Evolutionary conservation across 2,888 invertebrate genomes (phyloP), one percentile per base, ranked within the genome.

Genomic region (Drosophila kokeensis): DNA sequence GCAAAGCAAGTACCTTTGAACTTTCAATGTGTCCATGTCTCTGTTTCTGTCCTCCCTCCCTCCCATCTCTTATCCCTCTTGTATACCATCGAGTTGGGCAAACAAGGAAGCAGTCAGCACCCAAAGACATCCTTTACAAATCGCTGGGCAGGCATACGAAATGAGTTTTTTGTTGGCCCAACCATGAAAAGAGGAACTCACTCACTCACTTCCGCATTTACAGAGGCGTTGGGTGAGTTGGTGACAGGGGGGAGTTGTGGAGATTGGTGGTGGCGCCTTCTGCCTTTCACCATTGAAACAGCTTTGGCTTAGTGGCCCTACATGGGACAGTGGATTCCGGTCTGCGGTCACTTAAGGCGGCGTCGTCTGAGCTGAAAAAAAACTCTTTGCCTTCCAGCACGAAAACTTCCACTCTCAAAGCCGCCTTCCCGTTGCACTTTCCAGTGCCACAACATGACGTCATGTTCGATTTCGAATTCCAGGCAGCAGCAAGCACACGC

Each of bases 381-480:
- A 72, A 71, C 64, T 69, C 66, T 54, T 29, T 30, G 42, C 27
- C 55, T 82, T 89, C 89, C 85, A 88, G 63, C 76, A 62, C 40
- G 50, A 68, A 66, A 58, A 38, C 54, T 82, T 87, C 89, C 85
- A 87, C 55, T 76, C 62, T 40, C 42, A 68, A 66, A 55, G 81
- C 82, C 87, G 85, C 60, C 73, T 87, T 82, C 79, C 81, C 82
- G 61, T 64, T 89, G 89, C 87, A 89, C 40, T 79, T 82, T 68
- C 73, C 64, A 73, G 29, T 59, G 69, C 36, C 34, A 57, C 38
- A 54, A 54, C 63, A 89, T 87, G 87, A 87, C 87, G 87, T 89
- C 87, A 87, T 68, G 76, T 82, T 89, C 89, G 87, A 87, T 21
- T 30, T 80, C 78, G 80, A 84, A 83, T 76, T 65, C 62, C 69